Evolutionary conservation across 2,113 vertebrate species (phyloP).

Genomic region (Eubucco bourcierii): DNA sequence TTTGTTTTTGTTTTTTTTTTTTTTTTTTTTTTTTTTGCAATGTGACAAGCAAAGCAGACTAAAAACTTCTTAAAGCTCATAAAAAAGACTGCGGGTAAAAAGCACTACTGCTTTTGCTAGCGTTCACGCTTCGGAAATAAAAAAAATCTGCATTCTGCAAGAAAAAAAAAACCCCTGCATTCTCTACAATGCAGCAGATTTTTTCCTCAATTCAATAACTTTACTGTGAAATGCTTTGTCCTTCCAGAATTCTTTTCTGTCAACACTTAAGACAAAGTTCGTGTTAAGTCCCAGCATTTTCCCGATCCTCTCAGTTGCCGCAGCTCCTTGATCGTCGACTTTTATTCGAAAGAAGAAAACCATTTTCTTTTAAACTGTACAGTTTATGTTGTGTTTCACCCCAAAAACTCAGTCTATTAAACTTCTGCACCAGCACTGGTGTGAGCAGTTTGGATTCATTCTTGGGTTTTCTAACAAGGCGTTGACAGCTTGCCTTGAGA

Average conservation of each 20-base stretch:
- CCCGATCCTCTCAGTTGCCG: slow-evolving; percentile 83
- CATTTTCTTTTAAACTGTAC: slow-evolving; percentile 95
- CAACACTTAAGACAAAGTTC: slow-evolving; percentile 87
- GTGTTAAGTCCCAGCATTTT: slow-evolving; percentile 85
- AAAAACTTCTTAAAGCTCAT: slow-evolving; percentile 97
- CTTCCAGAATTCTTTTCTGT: slow-evolving; percentile 81
- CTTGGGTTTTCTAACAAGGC: slow-evolving; percentile 82
- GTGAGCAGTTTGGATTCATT: slow-evolving; percentile 82
- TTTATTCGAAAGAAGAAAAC: slow-evolving; percentile 96
- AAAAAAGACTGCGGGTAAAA: slow-evolving; percentile 98
- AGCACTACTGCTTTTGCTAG: slow-evolving; percentile 92
- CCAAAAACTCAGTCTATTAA: slow-evolving; percentile 85
- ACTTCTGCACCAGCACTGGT: slow-evolving; percentile 81
- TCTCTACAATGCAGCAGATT: slow-evolving; percentile 85
- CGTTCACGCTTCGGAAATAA: slow-evolving; percentile 89
- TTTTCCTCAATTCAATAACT: slow-evolving; percentile 79
- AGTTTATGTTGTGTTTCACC: slow-evolving; percentile 86
- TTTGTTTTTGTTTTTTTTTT: slow-evolving; percentile 75
- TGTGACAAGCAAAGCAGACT: slow-evolving; percentile 97
- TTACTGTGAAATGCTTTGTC: slow-evolving; percentile 89
- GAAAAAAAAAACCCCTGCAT: slow-evolving; percentile 81
- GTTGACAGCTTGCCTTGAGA: slow-evolving; percentile 84
- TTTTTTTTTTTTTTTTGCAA: slow-evolving; percentile 82
- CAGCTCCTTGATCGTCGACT: slow-evolving; percentile 90
- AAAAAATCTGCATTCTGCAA: slow-evolving; percentile 90